Evolutionary conservation across 2,888 invertebrate genomes (phyloP).

Genomic region (Scaptomyza tumidula): DNA sequence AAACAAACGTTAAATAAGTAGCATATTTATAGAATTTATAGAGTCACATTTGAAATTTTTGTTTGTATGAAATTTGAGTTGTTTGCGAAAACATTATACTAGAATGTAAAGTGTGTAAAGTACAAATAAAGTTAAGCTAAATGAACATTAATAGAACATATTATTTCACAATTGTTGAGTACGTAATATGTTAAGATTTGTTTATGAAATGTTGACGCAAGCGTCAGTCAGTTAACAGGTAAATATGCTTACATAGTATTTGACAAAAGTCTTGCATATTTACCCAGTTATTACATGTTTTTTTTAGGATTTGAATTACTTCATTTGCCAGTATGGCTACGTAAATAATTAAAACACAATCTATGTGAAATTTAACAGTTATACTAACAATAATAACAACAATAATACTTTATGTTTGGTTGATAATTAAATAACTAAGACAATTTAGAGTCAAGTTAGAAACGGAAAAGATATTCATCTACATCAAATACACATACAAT

Average conservation of each 20-base stretch:
- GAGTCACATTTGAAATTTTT: constrained; percentile 26
- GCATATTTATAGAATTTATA: constrained; percentile 55
- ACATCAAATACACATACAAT: constrained; percentile 16
- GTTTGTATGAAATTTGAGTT: constrained; percentile 26
- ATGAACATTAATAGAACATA: constrained; percentile 15
- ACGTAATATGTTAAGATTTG: constrained; percentile 1
- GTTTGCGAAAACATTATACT: constrained; percentile 42
- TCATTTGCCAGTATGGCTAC: constrained; percentile 2
- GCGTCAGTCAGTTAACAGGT: constrained; percentile 40
- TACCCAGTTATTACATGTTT: constrained; percentile 19
- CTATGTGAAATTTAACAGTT: constrained; percentile 13
- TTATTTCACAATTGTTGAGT: constrained; percentile 16
- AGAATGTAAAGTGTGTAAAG: constrained; percentile 12
- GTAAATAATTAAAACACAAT: constrained; percentile 7
- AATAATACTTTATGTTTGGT: background rate
- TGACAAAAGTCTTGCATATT: constrained; percentile 45
- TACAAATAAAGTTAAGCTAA: constrained; percentile 17
- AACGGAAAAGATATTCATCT: constrained; percentile 12
- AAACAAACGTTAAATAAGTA: constrained; percentile 29
- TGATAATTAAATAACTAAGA: background rate
- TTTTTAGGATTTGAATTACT: constrained; percentile 15
- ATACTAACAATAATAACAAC: background rate
- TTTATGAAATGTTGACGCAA: constrained; percentile 28
- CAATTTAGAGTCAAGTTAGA: background rate
- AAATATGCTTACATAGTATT: constrained; percentile 22